phyloP scores from a whole-genome alignment of 1,140 invertebrate species.

The Halictus rubicundus region DNA sequence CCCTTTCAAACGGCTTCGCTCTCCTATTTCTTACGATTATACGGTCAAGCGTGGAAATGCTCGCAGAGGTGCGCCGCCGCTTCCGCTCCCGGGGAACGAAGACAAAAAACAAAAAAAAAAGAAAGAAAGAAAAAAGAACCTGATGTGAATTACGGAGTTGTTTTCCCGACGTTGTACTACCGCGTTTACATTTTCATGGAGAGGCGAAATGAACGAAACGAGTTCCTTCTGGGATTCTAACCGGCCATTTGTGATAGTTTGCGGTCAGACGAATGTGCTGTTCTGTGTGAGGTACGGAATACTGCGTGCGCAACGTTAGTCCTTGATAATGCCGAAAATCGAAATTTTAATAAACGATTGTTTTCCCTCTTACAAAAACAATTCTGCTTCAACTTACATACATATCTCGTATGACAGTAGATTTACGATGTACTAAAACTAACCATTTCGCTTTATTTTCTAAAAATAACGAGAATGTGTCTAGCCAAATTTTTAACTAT shows the following conservation, averaged over 20 bases:
- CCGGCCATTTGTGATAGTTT: background rate
- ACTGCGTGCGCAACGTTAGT: too few relatives aligned
- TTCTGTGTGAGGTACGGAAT: background rate
- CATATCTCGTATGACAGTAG: too few relatives aligned
- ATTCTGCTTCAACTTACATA: too few relatives aligned
- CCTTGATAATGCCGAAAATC: too few relatives aligned
- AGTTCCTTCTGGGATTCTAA: background rate
- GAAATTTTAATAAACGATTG: too few relatives aligned
- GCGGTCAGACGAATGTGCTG: background rate
- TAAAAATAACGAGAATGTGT: too few relatives aligned
- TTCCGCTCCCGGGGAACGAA: background rate
- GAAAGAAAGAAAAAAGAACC: background rate
- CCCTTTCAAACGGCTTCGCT: background rate
- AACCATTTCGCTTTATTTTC: too few relatives aligned
- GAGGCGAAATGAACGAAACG: background rate
- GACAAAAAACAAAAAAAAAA: background rate
- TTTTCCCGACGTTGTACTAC: background rate
- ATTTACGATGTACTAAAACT: too few relatives aligned
- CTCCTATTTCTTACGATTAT: slow-evolving; percentile 10
- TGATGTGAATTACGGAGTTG: background rate
- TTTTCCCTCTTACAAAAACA: too few relatives aligned
- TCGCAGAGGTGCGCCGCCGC: background rate
- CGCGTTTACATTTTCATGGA: background rate
- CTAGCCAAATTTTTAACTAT: too few relatives aligned
- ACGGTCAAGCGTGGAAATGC: slow-evolving; percentile 11